Evolutionary conservation across 2,888 invertebrate species (phyloP), one percentile per base, ranked within the genome.

Genomic region (Cryptocephalus moraei): DNA sequence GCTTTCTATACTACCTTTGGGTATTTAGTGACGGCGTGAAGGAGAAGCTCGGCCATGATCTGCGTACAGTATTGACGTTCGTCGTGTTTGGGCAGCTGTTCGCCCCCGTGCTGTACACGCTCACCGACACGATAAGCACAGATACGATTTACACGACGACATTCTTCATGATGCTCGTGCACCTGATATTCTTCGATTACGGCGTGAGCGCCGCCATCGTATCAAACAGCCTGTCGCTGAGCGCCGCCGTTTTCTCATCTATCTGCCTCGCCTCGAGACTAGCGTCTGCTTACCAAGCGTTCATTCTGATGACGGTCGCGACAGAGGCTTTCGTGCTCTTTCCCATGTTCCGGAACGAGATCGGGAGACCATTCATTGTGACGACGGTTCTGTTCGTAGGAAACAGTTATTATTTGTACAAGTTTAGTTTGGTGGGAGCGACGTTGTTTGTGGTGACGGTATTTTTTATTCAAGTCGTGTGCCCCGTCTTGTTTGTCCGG

Each of bases 141-240:
- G 96, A 99, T 65, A 95, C 97, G 0, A 95, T 99, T 63, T 95
- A 93, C 63, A 91, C 93, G 1, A 91, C 88, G 79, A 82, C 95
- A 0, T 83, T 87, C 13, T 75, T 90, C 10, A 90, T 94, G 82
- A 81, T 96, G 74, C 63, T 89, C 0, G 71, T 89, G 1, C 95
- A 97, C 74, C 74, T 97, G 50, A 78, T 91, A 57, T 94, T 94
- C 65, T 91, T 89, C 64, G 92, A 97, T 67, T 99, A 97, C 64
- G 91, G 91, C 6, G 79, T 91, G 0, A 79, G 82, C 9, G 89
- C 86, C 2, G 88, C 91, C 1, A 84, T 95, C 49, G 90, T 95
- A 0, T 93, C 93, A 0, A 89, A 86, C 55, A 87, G 94, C 0
- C 71, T 97, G 39, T 96, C 96, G 0, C 77, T 96, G 48, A 97